Percentiles rank a stretch among this genome's conserved stretches.
Conservation (phyloP, 2,888 invertebrate genomes). For the Lycocerus yunnanus region DNA sequence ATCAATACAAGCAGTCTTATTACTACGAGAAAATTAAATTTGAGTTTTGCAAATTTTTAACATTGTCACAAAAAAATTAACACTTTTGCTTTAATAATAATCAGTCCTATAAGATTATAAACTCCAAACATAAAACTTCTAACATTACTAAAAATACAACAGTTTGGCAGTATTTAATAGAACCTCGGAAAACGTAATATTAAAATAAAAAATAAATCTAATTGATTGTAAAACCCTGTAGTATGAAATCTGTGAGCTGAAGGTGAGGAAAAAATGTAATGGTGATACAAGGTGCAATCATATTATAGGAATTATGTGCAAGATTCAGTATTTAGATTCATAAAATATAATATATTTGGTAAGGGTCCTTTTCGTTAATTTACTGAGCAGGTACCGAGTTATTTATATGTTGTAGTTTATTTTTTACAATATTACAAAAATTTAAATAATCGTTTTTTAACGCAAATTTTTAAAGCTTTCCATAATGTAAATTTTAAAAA, state of each 20-base stretch:
- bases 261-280: background rate
- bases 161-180: background rate
- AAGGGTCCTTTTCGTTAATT: background rate
- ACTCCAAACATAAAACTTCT: background rate
- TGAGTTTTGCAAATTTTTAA: background rate
- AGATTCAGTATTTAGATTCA: background rate
- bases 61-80: slow-evolving; percentile 1
- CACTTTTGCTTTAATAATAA: background rate
- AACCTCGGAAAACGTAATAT: background rate
- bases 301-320: background rate
- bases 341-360: background rate
- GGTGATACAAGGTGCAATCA: background rate
- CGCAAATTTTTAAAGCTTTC: background rate
- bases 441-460: background rate
- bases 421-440: no score
- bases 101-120: background rate
- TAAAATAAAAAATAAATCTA: background rate
- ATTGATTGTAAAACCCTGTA: background rate
- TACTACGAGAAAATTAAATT: background rate
- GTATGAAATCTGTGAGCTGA: background rate
- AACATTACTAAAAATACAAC: background rate
- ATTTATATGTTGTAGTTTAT: background rate
- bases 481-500: background rate
- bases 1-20: background rate
- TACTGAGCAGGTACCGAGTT: background rate